phyloP scores from a whole-genome alignment of 2,113 vertebrate genomes.

The Benitochromis conjunctus region DNA sequence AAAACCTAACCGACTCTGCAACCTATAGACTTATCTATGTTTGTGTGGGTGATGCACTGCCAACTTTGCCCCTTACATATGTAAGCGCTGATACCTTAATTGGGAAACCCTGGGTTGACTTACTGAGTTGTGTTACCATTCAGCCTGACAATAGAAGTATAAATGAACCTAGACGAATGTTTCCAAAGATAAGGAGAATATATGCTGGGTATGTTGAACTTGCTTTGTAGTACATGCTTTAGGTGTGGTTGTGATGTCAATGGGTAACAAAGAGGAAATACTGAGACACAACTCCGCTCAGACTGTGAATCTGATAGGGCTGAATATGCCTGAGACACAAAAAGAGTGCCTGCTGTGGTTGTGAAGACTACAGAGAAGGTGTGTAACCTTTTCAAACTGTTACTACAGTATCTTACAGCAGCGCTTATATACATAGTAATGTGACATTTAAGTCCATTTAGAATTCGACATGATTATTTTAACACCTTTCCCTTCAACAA shows the following conservation, averaged over 20 bases:
- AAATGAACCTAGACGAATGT: not conserved
- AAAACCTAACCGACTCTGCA: rapidly evolving
- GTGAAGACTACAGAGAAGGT: not conserved
- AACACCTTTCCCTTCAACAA: not conserved
- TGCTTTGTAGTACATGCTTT: not conserved
- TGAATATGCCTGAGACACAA: not conserved
- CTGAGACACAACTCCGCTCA: not conserved
- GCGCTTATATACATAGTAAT: not conserved
- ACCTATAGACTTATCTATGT: not conserved
- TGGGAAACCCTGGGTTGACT: not conserved
- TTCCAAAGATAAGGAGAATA: not conserved
- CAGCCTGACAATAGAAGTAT: not conserved
- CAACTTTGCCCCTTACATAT: not conserved
- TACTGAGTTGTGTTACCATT: not conserved
- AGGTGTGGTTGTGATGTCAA: not conserved
- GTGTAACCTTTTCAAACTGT: not conserved
- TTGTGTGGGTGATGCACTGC: not conserved
- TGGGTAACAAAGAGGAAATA: not conserved
- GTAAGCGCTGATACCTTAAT: not conserved
- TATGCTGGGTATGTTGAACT: not conserved
- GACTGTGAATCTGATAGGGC: not conserved
- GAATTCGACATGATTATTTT: not conserved
- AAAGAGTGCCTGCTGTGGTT: not conserved
- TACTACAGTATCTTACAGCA: not conserved
- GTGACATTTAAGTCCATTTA: not conserved